Evolutionary conservation across 1,140 invertebrate species (phyloP), one percentile per base, ranked within the genome.

Genomic region (Meloidogyne exigua): DNA sequence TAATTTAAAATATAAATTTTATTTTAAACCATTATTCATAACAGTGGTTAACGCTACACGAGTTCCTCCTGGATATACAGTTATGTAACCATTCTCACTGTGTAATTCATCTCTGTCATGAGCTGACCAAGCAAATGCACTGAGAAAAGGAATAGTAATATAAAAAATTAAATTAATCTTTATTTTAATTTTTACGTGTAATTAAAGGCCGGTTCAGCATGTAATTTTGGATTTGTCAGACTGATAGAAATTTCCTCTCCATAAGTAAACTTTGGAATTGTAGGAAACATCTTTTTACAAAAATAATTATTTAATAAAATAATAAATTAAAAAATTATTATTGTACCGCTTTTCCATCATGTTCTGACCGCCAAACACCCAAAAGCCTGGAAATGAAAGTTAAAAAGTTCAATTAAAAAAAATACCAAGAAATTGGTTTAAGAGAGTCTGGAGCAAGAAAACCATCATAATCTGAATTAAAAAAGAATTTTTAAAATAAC

Each of bases 261-360:
- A 62, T 82, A 87, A 28, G 85, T 87, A 65, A 88, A 87, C 65
- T 82, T 85, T 0, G 86, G 86, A 67, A 87, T 87, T 23, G 85
- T 88, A 7, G 84, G 84, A 69, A 85, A 85, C 28, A 85, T 80
- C 49, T 71, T 7, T n/a, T n/a, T n/a, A n/a, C n/a, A n/a, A n/a
- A 10, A 28, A 10, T 36, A 26, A 26, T 15, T 75, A 75, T 71
- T 71, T 32, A 9, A 77, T 25, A 66, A 36, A 12, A 75, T 75
- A 11, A 21, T n/a, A 18, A 44, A 7, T 42, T 13, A 21, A n/a
- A 76, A 32, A 32, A 32, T 32, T 32, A 3, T 32, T 21, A 12
- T 32, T n/a, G 32, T n/a, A 75, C 76, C 21, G 67, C 69, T 25
- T 86, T 82, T 71, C 84, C 85, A 65, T 80, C 85, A 64, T 87